Base-by-base conservation (phyloP, 2,888 invertebrate species). In the Drosophila putrida region DNA sequence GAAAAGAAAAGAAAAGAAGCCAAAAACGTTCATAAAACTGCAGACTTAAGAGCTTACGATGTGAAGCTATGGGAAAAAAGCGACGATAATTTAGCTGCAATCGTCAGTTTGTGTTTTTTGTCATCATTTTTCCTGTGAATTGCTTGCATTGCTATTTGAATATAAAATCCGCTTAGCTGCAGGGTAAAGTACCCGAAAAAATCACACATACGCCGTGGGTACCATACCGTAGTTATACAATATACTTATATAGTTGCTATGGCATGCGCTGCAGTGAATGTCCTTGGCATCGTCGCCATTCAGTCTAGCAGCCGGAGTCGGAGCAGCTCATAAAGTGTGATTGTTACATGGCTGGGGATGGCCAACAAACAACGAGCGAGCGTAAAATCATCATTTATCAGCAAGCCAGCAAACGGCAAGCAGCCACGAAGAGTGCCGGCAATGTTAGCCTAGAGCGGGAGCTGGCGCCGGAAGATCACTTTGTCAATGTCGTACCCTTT, bases 401-500 rank as follows among this genome's bases (percentile, higher is more conserved):
- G 75, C 71, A 71, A 55, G 60, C 58, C 58, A 58, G 59, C 54
- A 55, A 63, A 20, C 47, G 58, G 46, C 36, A 20, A 59, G 38
- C 38, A 59, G 57, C 38, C 43, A 73, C 44, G 25, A 69, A 54
- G 50, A 66, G 58, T 38, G 59, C 67, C 51, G 64, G 43, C 55
- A 46, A 20, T 15, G 55, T 31, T 20, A 33, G 44, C 66, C 65
- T 25, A 38, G 44, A 65, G 55, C 59, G 27, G 47, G 39, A 28
- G 50, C 65, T 82, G 89, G 87, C 87, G 90, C 89, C 90, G 79
- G 79, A 88, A 87, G 83, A 90, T 90, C 85, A 90, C 83, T 89
- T 90, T 89, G 89, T 89, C 89, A 90, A 85, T 90, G 90, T 89
- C 90, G 82, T 72, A 75, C 75, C 71, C 69, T 76, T 85, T 76